phyloP scores from a whole-genome alignment of 2,888 invertebrate genomes.

The Agriopis leucophaearia region DNA sequence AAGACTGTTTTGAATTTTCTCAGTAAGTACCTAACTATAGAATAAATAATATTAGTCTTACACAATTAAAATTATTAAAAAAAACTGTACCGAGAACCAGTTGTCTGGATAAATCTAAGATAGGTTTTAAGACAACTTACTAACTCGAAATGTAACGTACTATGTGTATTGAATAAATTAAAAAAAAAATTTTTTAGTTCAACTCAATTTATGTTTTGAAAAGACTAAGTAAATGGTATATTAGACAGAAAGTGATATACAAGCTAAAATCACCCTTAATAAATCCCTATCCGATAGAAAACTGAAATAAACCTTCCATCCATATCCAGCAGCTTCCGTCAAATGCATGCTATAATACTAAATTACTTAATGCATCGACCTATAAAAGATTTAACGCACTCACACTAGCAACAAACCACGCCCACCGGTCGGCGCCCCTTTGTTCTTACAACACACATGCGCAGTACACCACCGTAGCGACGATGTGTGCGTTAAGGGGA shows the following conservation, averaged over 20 bases:
- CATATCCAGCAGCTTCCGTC: constrained; percentile 60
- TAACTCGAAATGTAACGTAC: too few species aligned
- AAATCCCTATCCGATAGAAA: constrained; percentile 30
- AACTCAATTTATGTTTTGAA: too few species aligned
- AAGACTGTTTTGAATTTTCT: too few species aligned
- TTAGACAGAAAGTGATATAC: constrained; percentile 4
- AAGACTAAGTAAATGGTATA: neutral
- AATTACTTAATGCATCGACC: constrained; percentile 85
- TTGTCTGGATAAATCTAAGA: too few species aligned
- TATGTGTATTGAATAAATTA: too few species aligned
- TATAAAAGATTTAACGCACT: constrained; percentile 83
- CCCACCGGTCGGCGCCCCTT: constrained; percentile 65
- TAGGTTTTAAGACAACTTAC: too few species aligned
- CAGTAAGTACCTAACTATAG: too few species aligned
- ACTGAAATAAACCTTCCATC: constrained; percentile 32
- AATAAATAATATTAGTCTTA: too few species aligned
- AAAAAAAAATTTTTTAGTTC: too few species aligned
- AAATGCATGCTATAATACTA: constrained; percentile 82
- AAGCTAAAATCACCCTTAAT: constrained; percentile 9
- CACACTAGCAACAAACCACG: constrained; percentile 67
- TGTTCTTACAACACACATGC: constrained; percentile 74
- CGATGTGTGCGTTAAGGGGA: constrained; percentile 64
- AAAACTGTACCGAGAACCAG: too few species aligned
- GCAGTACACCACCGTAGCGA: constrained; percentile 50
- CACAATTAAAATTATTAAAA: too few species aligned